Percentiles rank a stretch among this genome's conserved stretches.
Evolutionary conservation across 1,140 invertebrate genomes (phyloP).

Genomic region (Hormaphis cornu): DNA sequence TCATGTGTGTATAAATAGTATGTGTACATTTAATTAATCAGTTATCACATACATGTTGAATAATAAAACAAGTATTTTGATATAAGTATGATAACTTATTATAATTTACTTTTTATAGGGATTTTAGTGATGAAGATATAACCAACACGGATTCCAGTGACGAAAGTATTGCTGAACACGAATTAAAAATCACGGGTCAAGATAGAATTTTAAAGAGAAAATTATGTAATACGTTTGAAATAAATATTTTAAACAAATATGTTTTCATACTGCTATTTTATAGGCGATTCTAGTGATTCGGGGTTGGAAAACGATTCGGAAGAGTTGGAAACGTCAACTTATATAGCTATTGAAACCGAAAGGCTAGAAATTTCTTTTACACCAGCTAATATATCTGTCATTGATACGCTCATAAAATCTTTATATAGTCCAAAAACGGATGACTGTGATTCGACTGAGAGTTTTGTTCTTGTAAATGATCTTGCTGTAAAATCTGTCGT

Average conservation of each 20-base stretch:
- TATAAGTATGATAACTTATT: not conserved
- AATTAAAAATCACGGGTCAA: not conserved
- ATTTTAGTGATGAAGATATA: conserved; percentile 23
- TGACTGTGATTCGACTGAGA: conserved; percentile 25
- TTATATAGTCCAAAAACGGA: conserved; percentile 40
- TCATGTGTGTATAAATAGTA: too few species aligned
- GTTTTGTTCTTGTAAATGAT: conserved; percentile 36
- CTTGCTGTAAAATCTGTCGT: conserved; percentile 36
- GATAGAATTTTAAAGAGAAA: conserved; percentile 10
- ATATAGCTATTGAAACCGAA: conserved; percentile 59
- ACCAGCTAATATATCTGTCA: conserved; percentile 49
- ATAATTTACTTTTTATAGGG: conserved; percentile 7
- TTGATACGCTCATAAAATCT: conserved; percentile 51
- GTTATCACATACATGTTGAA: too few species aligned
- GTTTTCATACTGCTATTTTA: not conserved
- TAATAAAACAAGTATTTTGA: not conserved
- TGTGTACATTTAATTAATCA: too few species aligned
- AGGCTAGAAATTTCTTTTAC: conserved; percentile 61
- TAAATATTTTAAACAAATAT: not conserved
- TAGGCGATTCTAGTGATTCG: conserved; percentile 43
- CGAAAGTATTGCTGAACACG: conserved; percentile 8
- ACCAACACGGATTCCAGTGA: conserved; percentile 25
- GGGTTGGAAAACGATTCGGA: conserved; percentile 45
- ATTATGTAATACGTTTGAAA: conserved; percentile 4
- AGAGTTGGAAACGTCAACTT: conserved; percentile 49